Percentiles rank a stretch among this genome's conserved stretches.
These are phyloP conservation scores for Pseudopleuronectes americanus DNA, from an alignment of 2,797 vertebrate genomes.

Conservation along the genomic window DNA sequence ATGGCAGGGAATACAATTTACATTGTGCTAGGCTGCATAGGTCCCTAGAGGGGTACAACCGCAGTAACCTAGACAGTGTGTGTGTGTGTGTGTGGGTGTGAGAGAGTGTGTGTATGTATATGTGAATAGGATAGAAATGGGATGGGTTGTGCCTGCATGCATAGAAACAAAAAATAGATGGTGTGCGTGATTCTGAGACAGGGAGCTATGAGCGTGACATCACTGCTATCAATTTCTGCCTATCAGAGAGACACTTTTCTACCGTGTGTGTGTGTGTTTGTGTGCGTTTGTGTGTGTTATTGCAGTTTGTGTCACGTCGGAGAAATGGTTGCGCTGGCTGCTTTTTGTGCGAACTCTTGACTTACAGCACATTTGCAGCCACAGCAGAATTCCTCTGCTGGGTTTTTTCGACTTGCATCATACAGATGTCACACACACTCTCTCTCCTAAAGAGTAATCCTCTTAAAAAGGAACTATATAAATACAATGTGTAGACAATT, in stretches of 20 bases:
- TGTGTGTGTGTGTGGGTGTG: constrained; percentile 36
- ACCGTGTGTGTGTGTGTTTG: background rate
- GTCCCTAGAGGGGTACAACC: constrained; percentile 55
- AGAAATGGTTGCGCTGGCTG: constrained; percentile 10
- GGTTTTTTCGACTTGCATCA: constrained; percentile 12
- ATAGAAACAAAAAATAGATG: constrained; percentile 5
- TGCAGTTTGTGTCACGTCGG: constrained; percentile 27
- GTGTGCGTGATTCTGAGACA: constrained; percentile 14
- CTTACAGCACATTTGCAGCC: constrained; percentile 12
- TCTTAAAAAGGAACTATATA: too few species aligned
- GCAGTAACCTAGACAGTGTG: constrained; percentile 47
- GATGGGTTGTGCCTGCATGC: background rate
- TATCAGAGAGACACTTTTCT: background rate
- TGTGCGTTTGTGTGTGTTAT: background rate
- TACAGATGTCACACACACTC: constrained; percentile 20
- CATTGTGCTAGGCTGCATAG: constrained; percentile 64
- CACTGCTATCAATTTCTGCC: constrained; percentile 26
- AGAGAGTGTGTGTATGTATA: constrained; percentile 5
- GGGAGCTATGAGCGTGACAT: constrained; percentile 15
- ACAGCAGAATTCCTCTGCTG: constrained; percentile 16
- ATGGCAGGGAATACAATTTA: constrained; percentile 74
- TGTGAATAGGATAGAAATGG: constrained; percentile 1
- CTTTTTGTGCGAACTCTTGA: constrained; percentile 22
- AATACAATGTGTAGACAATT: too few species aligned
- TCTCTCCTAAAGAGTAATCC: constrained; percentile 9